Conservation (phyloP, 2,113 vertebrate species). For the Empidonax traillii region DNA sequence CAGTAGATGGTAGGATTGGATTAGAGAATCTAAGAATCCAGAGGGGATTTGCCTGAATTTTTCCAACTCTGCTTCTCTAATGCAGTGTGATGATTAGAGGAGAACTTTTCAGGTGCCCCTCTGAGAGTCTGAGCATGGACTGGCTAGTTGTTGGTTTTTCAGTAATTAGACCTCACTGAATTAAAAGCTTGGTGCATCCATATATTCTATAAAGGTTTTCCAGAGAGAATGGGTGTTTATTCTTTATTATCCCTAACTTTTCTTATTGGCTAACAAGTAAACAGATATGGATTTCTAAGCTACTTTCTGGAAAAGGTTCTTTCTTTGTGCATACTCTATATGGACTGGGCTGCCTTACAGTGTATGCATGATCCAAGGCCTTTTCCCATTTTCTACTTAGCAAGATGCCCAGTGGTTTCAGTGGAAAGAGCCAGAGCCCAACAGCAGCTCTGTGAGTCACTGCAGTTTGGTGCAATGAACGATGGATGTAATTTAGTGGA, state of each 20-base stretch:
- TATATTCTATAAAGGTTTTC: not conserved
- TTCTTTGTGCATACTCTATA: not conserved
- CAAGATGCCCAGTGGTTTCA: not conserved
- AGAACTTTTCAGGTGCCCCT: not conserved
- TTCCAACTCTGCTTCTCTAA: not conserved
- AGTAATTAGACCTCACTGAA: not conserved
- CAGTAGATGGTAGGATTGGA: not conserved
- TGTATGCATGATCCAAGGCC: not conserved
- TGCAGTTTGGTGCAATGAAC: not conserved
- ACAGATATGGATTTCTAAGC: not conserved
- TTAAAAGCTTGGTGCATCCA: not conserved
- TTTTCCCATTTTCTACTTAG: not conserved
- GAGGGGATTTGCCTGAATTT: not conserved
- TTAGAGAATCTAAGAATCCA: slow-evolving; percentile 4
- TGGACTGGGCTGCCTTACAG: not conserved
- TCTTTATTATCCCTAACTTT: not conserved
- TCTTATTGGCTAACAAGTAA: not conserved
- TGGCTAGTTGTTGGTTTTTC: not conserved
- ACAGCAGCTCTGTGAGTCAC: not conserved
- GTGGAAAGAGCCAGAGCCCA: not conserved
- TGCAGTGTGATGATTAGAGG: not conserved
- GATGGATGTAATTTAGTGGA: not conserved
- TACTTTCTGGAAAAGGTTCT: not conserved
- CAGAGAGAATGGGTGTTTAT: not conserved
- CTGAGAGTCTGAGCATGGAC: not conserved